Evolutionary conservation across 2,888 invertebrate species (phyloP).

Genomic region (Netelia virgata): DNA sequence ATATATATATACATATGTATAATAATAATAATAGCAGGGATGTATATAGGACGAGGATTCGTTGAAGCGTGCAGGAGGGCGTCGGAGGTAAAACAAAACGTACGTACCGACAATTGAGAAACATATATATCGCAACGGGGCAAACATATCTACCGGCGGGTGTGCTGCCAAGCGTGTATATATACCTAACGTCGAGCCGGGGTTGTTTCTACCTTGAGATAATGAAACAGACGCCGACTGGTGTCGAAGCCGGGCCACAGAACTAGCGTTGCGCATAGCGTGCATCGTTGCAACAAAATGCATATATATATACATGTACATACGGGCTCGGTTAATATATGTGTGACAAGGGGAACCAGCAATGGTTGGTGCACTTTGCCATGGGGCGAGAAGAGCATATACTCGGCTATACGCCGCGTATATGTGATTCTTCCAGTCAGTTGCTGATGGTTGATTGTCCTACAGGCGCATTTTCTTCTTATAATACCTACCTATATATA

Average conservation of each 20-base stretch:
- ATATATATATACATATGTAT: not conserved
- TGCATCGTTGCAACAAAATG: slow-evolving; percentile 37
- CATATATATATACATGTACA: slow-evolving; percentile 2
- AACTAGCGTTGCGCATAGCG: slow-evolving; percentile 39
- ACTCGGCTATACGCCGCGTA: slow-evolving; percentile 20
- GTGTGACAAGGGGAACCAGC: slow-evolving; percentile 37
- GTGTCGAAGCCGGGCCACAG: slow-evolving; percentile 35
- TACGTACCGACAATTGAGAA: slow-evolving; percentile 54
- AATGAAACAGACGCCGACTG: slow-evolving; percentile 59
- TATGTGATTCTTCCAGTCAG: slow-evolving; percentile 1
- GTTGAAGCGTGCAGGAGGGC: slow-evolving; percentile 9
- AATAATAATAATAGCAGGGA: not conserved
- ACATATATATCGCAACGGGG: slow-evolving; percentile 48
- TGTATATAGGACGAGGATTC: not conserved
- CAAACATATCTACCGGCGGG: slow-evolving; percentile 36
- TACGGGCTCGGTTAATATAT: slow-evolving; percentile 3
- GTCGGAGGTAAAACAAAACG: slow-evolving; percentile 27
- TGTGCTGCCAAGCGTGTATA: slow-evolving; percentile 14
- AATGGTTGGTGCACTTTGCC: slow-evolving; percentile 49
- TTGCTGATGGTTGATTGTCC: slow-evolving; percentile 33
- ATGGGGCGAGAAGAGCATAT: slow-evolving; percentile 39
- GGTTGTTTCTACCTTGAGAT: slow-evolving; percentile 64
- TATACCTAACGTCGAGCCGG: slow-evolving; percentile 8
- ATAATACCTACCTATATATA: not conserved
- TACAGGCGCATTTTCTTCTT: slow-evolving; percentile 4